A percentile compares a stretch with the other conserved stretches of the same genome.
Evolutionary conservation across 1,140 invertebrate species (phyloP).

Genomic region (Limonius californicus): DNA sequence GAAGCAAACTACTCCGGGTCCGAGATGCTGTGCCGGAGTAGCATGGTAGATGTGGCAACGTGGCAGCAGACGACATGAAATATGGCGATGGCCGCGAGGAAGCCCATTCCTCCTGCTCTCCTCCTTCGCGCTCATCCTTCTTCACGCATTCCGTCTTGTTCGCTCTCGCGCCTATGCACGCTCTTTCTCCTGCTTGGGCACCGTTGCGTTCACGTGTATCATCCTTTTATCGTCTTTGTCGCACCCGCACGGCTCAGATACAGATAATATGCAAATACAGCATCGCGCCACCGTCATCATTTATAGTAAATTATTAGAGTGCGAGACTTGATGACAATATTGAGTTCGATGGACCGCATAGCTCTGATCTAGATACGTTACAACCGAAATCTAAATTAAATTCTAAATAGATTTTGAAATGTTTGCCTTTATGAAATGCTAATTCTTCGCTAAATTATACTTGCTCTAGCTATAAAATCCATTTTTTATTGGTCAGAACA

Average conservation of each 20-base stretch:
- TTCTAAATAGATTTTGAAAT: slow-evolving; percentile 1
- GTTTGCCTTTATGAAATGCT: slow-evolving; percentile 1
- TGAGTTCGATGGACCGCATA: slow-evolving; percentile 20
- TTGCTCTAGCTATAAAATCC: too few relatives aligned
- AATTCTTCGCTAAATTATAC: neutral
- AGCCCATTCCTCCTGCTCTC: slow-evolving; percentile 35
- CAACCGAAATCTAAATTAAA: neutral
- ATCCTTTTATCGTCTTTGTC: slow-evolving; percentile 3
- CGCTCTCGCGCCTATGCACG: neutral
- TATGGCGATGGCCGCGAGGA: slow-evolving; percentile 42
- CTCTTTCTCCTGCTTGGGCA: neutral
- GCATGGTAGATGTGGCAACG: slow-evolving; percentile 35
- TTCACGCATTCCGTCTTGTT: neutral
- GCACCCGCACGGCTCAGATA: slow-evolving; percentile 12
- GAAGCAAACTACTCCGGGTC: slow-evolving; percentile 5
- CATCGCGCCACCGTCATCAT: slow-evolving; percentile 23
- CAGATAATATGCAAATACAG: slow-evolving; percentile 26
- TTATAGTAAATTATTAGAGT: slow-evolving; percentile 24
- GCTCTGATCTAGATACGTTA: slow-evolving; percentile 15
- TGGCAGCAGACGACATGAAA: slow-evolving; percentile 42
- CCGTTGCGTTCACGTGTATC: slow-evolving; percentile 4
- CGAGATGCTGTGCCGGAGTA: slow-evolving; percentile 21
- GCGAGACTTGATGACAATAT: slow-evolving; percentile 22
- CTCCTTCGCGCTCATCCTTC: slow-evolving; percentile 9
- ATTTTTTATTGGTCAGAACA: too few relatives aligned